phyloP scores from a whole-genome alignment of 2,888 invertebrate genomes.

The Mythimna loreyi region DNA sequence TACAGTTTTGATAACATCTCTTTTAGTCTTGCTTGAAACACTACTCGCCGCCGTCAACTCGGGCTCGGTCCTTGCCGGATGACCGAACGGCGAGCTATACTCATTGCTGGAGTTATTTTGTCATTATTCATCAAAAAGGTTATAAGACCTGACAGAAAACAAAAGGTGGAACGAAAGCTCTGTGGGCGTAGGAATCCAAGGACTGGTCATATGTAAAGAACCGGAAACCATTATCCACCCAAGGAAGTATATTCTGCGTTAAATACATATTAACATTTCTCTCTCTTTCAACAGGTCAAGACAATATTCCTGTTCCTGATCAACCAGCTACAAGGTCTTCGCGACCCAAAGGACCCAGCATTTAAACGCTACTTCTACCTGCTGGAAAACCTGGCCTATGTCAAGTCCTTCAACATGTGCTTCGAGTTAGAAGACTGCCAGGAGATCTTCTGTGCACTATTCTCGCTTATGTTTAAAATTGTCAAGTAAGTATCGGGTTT shows the following conservation, averaged over 20 bases:
- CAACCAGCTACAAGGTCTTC: constrained; percentile 97
- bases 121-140: no score
- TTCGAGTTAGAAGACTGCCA: constrained; percentile 99
- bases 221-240: background rate
- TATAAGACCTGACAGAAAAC: no score
- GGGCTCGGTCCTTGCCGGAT: no score
- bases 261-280: background rate
- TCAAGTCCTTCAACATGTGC: constrained; percentile 99
- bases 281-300: constrained; percentile 84
- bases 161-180: background rate
- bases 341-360: constrained; percentile 98
- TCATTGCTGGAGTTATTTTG: background rate
- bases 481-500: constrained; percentile 94
- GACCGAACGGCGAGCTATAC: no score
- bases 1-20: no score
- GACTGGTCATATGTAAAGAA: background rate
- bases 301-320: constrained; percentile 98
- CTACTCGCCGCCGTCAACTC: no score
- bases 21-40: no score
- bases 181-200: background rate
- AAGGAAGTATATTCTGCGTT: background rate
- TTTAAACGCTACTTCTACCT: constrained; percentile 99
- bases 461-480: constrained; percentile 98
- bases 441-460: constrained; percentile 98
- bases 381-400: constrained; percentile 98